Percentiles rank a stretch among this genome's conserved stretches.
These are phyloP conservation scores for Lasioglossum malachurum DNA, from an alignment of 2,888 invertebrate species.

Conservation along the genomic window DNA sequence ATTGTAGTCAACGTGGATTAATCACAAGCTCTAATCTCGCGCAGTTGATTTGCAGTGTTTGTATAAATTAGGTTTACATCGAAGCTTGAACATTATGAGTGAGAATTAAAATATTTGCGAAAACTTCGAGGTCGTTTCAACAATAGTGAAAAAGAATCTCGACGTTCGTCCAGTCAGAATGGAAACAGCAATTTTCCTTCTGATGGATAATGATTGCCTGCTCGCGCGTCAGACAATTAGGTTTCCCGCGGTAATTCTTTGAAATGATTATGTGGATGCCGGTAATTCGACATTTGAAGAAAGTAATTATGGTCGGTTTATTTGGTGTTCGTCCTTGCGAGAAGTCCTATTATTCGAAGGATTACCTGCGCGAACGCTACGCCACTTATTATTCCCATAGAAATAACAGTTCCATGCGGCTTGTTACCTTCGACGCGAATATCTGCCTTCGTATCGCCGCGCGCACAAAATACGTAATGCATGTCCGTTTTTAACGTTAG, in stretches of 20 bases:
- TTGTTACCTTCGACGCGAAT: not conserved
- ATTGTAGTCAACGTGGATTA: not conserved
- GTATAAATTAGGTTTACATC: too few relatives aligned
- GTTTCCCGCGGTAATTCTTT: conserved; percentile 51
- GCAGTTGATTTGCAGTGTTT: not conserved
- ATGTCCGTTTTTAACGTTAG: not conserved
- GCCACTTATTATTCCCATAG: not conserved
- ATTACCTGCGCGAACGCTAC: not conserved
- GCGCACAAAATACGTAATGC: not conserved
- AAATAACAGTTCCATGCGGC: not conserved
- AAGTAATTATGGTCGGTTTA: conserved; percentile 26
- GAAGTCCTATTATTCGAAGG: not conserved
- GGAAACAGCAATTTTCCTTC: conserved; percentile 15
- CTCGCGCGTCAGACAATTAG: conserved; percentile 57
- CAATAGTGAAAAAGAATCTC: conserved; percentile 23
- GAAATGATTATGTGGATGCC: conserved; percentile 53
- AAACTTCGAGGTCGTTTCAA: not conserved
- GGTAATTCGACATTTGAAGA: conserved; percentile 52
- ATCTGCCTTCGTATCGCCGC: not conserved
- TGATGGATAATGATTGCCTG: conserved; percentile 45
- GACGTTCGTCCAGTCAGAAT: conserved; percentile 18
- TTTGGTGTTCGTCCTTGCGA: conserved; percentile 25
- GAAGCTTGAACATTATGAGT: not conserved
- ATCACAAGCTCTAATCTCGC: not conserved
- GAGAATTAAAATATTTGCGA: not conserved